Percentiles rank a stretch among this genome's conserved stretches.
Evolutionary conservation across 2,888 invertebrate species (phyloP).

Genomic region (Agrotis clavis): DNA sequence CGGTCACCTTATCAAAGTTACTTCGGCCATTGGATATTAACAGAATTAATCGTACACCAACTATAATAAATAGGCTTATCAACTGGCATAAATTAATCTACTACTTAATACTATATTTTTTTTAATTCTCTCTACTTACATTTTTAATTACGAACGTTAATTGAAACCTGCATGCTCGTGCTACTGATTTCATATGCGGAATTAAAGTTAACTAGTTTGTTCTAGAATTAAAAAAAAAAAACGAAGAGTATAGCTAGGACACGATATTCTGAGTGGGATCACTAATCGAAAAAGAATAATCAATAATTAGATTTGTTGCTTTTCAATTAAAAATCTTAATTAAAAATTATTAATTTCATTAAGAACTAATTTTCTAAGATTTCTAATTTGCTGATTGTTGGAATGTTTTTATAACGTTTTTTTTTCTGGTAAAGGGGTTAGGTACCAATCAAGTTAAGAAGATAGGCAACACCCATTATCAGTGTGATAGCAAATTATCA

Average conservation of each 20-base stretch:
- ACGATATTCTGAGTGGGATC: constrained; percentile 61
- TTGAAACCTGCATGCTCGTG: constrained; percentile 81
- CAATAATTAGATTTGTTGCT: constrained; percentile 60
- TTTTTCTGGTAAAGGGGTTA: constrained; percentile 11
- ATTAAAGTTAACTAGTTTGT: constrained; percentile 71
- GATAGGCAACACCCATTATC: no score
- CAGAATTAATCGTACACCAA: constrained; percentile 85
- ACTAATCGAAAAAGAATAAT: constrained; percentile 63
- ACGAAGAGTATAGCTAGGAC: constrained; percentile 50
- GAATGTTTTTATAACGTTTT: constrained; percentile 18
- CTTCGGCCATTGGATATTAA: constrained; percentile 74
- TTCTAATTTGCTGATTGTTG: constrained; percentile 49
- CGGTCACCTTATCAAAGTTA: constrained; percentile 73
- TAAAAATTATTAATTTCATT: constrained; percentile 62
- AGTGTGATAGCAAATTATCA: not conserved
- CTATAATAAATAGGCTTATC: constrained; percentile 87
- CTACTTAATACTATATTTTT: constrained; percentile 83
- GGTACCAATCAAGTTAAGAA: not conserved
- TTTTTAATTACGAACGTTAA: constrained; percentile 89
- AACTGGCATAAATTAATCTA: constrained; percentile 86
- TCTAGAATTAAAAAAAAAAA: constrained; percentile 66
- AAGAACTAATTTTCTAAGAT: constrained; percentile 59
- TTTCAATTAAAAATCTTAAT: constrained; percentile 65
- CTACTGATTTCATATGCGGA: constrained; percentile 68
- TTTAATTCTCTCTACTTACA: constrained; percentile 80